phyloP scores from a whole-genome alignment of 2,888 invertebrate species.

The Vandiemenella viatica region DNA sequence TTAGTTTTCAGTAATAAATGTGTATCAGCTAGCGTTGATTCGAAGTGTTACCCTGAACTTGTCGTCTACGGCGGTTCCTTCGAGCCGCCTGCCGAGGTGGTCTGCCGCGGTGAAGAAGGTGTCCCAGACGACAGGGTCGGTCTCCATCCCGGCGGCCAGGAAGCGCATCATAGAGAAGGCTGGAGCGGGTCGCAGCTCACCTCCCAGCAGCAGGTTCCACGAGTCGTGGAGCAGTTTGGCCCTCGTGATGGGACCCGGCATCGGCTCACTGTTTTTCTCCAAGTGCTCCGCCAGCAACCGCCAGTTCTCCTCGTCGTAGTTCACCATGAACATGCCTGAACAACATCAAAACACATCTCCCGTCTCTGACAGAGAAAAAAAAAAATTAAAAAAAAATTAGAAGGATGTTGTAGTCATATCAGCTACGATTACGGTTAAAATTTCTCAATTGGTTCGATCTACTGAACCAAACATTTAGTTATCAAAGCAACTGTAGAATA shows the following conservation, averaged over 20 bases:
- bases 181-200: conserved; percentile 55
- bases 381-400: too few species aligned
- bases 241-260: conserved; percentile 37
- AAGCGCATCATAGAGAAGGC: conserved; percentile 69
- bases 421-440: too few species aligned
- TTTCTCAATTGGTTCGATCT: too few species aligned
- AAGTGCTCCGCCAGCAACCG: conserved; percentile 50
- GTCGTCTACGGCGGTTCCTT: conserved; percentile 30
- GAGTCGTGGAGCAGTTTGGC: conserved; percentile 63
- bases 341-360: too few species aligned
- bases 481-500: too few species aligned
- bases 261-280: background rate
- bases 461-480: too few species aligned
- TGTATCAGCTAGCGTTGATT: too few species aligned
- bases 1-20: too few species aligned
- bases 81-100: conserved; percentile 59
- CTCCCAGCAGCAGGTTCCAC: conserved; percentile 63
- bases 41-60: conserved; percentile 12
- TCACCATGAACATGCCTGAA: conserved; percentile 64
- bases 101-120: conserved; percentile 71
- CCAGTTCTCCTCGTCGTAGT: conserved; percentile 68
- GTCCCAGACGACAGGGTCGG: conserved; percentile 65
- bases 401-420: too few species aligned
- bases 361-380: too few species aligned
- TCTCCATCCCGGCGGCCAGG: conserved; percentile 47